Evolutionary conservation across 2,888 invertebrate species (phyloP), one percentile per base, ranked within the genome.

Genomic region (Tetragonula carbonaria): DNA sequence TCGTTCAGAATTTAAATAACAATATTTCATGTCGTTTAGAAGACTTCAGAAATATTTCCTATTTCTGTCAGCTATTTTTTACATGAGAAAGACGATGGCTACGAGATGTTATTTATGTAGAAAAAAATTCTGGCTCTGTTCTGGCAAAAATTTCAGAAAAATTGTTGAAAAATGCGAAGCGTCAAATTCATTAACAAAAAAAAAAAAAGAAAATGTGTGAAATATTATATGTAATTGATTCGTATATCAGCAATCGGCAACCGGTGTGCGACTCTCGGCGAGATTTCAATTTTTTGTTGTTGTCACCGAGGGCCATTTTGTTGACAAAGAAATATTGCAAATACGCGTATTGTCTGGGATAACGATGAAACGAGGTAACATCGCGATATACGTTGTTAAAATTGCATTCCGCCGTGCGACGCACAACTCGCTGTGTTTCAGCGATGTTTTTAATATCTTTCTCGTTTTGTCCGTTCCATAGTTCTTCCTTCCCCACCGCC

Each of bases 381-480:
- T 45, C 79, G 53, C 67, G 74, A 79, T 78, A 71, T 67, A 55
- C 80, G 84, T 78, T 78, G 80, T 84, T 82, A 84, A 85, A 85
- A 85, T 85, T 84, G 73, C 83, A 78, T 86, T 86, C 80, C 80
- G n/a, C 65, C 59, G 14, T 18, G 66, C 78, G 81, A 80, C 70
- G 68, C 66, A 68, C 75, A 68, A 55, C 68, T 74, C 63, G 74
- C 63, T 55, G 65, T 74, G 59, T 50, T 76, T 71, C 45, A 38
- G 50, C 51, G 65, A 28, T 71, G 55, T 73, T 79, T 85, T 79
- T 72, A 70, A 73, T 76, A 66, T 57, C 53, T 51, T 55, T 38
- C 63, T 45, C 80, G 80, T 55, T 76, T 72, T n/a, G 4, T 66
- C 23, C 51, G 62, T 63, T 72, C 53, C 74, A 16, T 57, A n/a